Conservation (phyloP, 2,888 invertebrate species). For the Neoascia interrupta region DNA sequence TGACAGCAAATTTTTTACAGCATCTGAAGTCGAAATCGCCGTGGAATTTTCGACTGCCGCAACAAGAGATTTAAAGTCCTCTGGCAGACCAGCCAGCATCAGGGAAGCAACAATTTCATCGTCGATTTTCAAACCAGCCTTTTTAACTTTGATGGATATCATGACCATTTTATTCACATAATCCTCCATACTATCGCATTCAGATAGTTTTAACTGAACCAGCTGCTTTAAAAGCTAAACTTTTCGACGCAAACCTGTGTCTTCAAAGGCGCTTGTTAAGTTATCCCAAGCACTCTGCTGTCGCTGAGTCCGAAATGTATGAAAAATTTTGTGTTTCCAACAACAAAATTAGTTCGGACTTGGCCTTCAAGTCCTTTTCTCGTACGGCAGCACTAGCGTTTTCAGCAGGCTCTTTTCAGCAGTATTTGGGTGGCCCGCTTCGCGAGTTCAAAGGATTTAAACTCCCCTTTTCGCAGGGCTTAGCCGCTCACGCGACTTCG, state of each 20-base stretch:
- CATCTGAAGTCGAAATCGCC: neutral
- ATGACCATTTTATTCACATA: constrained; percentile 12
- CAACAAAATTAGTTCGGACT: constrained; percentile 5
- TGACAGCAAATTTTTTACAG: neutral
- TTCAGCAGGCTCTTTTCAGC: neutral
- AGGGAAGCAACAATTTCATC: constrained; percentile 4
- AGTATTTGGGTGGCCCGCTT: too few species aligned
- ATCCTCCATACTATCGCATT: constrained; percentile 26
- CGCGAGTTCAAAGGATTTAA: too few species aligned
- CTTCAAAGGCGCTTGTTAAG: constrained; percentile 19
- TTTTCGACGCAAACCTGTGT: constrained; percentile 21
- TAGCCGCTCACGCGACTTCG: too few species aligned
- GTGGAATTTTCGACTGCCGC: constrained; percentile 15
- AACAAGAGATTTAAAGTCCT: neutral
- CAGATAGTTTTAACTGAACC: constrained; percentile 25
- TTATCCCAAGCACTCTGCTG: constrained; percentile 27
- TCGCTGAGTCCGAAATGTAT: constrained; percentile 24
- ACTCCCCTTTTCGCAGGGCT: too few species aligned
- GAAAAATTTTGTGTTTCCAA: constrained; percentile 25
- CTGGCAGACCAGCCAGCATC: constrained; percentile 16
- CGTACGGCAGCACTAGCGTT: neutral
- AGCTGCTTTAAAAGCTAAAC: constrained; percentile 20
- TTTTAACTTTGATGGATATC: constrained; percentile 1
- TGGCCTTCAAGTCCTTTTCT: constrained; percentile 20
- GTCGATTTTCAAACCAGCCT: neutral